A percentile compares a stretch with the other conserved stretches of the same genome.
Evolutionary conservation across 2,888 invertebrate genomes (phyloP).

Genomic region (Phyllotreta cruciferae): DNA sequence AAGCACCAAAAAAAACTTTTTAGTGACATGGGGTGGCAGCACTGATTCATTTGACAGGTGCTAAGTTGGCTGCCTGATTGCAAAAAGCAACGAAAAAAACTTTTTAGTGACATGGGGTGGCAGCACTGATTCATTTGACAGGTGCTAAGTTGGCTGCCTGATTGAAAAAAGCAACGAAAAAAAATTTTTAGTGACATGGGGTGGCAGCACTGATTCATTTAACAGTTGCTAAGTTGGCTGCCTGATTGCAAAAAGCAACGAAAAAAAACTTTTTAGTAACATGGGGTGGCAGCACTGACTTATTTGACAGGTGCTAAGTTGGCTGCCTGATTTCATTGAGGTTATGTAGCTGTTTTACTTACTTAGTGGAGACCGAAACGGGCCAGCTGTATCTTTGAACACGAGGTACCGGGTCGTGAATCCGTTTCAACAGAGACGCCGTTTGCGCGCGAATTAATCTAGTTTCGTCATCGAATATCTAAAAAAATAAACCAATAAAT

Average conservation of each 20-base stretch:
- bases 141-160: not conserved
- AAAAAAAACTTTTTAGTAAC: not conserved
- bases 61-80: constrained; percentile 34
- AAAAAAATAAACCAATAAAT: constrained; percentile 48
- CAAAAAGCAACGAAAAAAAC: not conserved
- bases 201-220: too few species aligned
- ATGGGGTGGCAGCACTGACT: not conserved
- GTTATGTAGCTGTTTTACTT: constrained; percentile 34
- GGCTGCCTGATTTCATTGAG: too few species aligned
- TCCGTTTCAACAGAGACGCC: constrained; percentile 74
- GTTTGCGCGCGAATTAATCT: constrained; percentile 82
- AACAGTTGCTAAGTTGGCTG: not conserved
- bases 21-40: not conserved
- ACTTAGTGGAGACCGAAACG: constrained; percentile 47
- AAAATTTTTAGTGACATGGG: not conserved
- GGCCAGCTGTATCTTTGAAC: constrained; percentile 65
- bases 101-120: not conserved
- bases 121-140: too few species aligned
- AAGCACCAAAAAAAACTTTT: not conserved
- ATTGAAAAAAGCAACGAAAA: not conserved
- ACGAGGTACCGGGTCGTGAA: constrained; percentile 79
- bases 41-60: too few species aligned
- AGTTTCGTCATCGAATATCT: constrained; percentile 86
- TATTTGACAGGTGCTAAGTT: not conserved
- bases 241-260: constrained; percentile 30